Base-by-base conservation (phyloP, 2,888 invertebrate genomes). In the Drosophila borealis region DNA sequence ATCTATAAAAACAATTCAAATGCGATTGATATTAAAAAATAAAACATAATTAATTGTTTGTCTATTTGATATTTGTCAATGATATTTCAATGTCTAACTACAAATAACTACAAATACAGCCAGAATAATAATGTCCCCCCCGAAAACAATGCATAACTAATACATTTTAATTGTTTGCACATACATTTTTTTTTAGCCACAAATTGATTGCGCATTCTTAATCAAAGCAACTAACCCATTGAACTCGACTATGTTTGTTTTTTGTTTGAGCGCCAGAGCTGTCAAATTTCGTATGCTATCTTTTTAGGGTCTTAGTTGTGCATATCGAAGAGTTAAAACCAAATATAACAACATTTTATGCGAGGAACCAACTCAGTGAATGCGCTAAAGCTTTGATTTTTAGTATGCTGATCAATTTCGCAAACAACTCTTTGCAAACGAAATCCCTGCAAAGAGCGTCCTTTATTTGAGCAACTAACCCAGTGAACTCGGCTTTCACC, bases 51-150 rank as follows among this genome's bases (percentile, higher is more conserved):
- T 89, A 84, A 81, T 84, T 79, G 82, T 81, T 84, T 87, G 70
- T 84, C 88, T 89, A 71, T 73, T 79, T 84, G 17, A 17, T 17
- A 17, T 1, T 17, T 17, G 17, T 17, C 17, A 17, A 17, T 17
- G 17, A 17, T 17, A 17, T 82, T 87, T 89, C 74, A 89, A 85
- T 85, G 85, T 85, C 88, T 85, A 85, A 74, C 70, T 80, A 83
- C 66, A 63, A 57, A 73, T 56, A 56, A 67, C 53, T 55, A 79
- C 53, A 65, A 59, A 60, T 66, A 44, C 50, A 36, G 54, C 46
- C 34, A 8, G 29, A 8, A 29, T 8, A 41, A 70, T 46, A 50
- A 29, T 29, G 2, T 6, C 25, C 29, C 29, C 29, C 54, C 50
- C 51, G 2, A 60, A 64, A 62, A 70, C 62, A 67, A 48, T 54